Conservation (phyloP, 2,113 vertebrate species). For the Rhynchomys soricoides region DNA sequence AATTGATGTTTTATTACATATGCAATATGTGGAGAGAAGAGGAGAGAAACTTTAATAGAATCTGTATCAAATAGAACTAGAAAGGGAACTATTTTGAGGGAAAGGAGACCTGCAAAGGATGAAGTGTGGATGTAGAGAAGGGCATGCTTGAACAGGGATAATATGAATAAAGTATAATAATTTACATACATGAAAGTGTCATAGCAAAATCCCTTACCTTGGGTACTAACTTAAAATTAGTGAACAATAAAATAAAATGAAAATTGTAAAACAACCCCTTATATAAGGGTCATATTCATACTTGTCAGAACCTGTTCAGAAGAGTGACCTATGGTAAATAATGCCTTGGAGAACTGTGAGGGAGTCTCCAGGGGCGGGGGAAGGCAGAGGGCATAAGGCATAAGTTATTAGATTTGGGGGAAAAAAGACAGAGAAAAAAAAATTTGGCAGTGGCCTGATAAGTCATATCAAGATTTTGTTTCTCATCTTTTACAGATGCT, state of each 20-base stretch:
- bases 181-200: neutral
- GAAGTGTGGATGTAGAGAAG: neutral
- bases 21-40: neutral
- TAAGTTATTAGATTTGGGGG: no score
- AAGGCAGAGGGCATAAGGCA: no score
- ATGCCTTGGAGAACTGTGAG: no score
- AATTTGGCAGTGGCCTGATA: no score
- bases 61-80: neutral
- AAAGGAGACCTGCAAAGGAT: neutral
- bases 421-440: no score
- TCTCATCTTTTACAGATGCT: no score
- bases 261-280: neutral
- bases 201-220: neutral
- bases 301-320: neutral
- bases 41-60: neutral
- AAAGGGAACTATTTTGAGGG: neutral
- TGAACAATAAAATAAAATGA: neutral
- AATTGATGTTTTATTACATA: neutral
- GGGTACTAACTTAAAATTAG: neutral
- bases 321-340: no score
- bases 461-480: no score
- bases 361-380: no score
- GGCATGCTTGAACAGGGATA: neutral
- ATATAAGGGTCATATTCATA: neutral
- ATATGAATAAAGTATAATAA: neutral